Conservation (phyloP, 2,113 vertebrate genomes). For the Hippocampus zosterae region DNA sequence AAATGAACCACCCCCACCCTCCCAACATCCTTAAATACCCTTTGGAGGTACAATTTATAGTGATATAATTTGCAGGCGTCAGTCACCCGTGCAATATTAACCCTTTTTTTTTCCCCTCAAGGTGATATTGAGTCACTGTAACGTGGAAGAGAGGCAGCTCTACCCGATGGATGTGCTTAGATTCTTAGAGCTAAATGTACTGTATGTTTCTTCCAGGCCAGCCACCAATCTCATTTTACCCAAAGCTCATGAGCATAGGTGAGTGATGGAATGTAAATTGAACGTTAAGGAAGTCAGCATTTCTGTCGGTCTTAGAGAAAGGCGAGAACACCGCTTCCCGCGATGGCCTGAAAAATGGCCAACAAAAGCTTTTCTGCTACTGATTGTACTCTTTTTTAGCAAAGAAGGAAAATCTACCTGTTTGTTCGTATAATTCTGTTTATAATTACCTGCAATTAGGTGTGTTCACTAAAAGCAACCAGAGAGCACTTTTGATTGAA, state of each 20-base stretch:
- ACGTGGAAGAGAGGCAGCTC: not conserved
- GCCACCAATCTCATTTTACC: constrained; percentile 4
- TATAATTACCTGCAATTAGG: not conserved
- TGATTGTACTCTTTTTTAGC: not conserved
- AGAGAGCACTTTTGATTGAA: not conserved
- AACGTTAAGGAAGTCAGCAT: constrained; percentile 7
- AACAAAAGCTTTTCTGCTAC: not conserved
- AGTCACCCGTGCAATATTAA: not conserved
- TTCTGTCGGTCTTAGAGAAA: not conserved
- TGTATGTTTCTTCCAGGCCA: not conserved
- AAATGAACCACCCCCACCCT: not conserved
- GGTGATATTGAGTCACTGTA: constrained; percentile 1
- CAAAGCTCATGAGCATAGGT: constrained; percentile 12
- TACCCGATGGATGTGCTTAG: not conserved
- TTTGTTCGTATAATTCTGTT: not conserved
- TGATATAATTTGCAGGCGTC: not conserved
- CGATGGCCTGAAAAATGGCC: not conserved
- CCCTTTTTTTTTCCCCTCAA: not conserved
- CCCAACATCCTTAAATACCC: not conserved
- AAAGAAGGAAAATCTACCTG: not conserved
- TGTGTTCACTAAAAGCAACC: not conserved
- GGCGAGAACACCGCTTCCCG: not conserved
- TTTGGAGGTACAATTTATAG: not conserved
- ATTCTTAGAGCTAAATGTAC: not conserved
- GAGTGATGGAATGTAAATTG: constrained; percentile 7